Conservation (phyloP, 1,140 invertebrate genomes). For the Elysia chlorotica region DNA sequence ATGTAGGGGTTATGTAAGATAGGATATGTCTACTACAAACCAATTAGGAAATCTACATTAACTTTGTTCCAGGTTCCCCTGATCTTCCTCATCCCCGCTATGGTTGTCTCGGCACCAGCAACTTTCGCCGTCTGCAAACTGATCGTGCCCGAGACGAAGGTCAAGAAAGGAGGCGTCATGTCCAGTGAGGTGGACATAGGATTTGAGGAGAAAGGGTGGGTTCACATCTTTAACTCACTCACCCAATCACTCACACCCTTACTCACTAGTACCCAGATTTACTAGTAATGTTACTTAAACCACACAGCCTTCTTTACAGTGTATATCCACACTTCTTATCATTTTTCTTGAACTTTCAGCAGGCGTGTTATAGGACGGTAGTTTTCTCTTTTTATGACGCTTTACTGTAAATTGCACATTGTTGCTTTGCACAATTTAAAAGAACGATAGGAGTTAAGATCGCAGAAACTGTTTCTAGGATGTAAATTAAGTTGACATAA, state of each 20-base stretch:
- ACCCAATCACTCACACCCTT: not conserved
- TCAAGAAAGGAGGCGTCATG: conserved; percentile 6
- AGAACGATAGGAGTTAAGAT: no score
- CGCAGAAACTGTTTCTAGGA: no score
- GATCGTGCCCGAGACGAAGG: conserved; percentile 78
- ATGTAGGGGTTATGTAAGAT: no score
- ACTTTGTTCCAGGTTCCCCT: conserved; percentile 54
- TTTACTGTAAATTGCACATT: no score
- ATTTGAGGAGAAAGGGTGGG: not conserved
- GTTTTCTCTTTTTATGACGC: no score
- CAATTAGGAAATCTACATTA: not conserved
- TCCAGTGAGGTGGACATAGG: not conserved
- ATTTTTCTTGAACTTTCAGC: not conserved
- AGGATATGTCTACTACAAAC: no score
- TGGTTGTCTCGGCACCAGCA: conserved; percentile 93
- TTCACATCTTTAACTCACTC: not conserved
- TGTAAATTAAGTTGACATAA: no score
- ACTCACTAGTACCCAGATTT: not conserved
- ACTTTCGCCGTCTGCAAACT: conserved; percentile 87
- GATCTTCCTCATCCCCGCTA: conserved; percentile 76
- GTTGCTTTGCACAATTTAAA: no score
- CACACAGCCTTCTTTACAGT: not conserved
- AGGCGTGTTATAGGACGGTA: not conserved
- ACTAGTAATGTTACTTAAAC: not conserved
- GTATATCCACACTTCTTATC: not conserved